Conservation (phyloP, 2,113 vertebrate genomes). For the Hemicordylus capensis region DNA sequence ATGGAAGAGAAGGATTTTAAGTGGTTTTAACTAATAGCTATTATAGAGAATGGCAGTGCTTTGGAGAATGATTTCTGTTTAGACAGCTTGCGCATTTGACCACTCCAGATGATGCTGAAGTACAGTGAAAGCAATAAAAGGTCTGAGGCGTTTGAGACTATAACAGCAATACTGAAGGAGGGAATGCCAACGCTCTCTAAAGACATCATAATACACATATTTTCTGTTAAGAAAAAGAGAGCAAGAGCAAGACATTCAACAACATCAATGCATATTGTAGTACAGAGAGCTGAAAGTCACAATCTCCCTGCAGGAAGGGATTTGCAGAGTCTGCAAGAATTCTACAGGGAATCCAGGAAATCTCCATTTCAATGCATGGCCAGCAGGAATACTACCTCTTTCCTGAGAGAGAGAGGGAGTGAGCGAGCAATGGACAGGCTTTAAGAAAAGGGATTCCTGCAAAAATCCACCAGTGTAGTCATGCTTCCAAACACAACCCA, state of each 20-base stretch:
- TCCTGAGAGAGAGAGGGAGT: background rate
- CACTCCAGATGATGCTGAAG: background rate
- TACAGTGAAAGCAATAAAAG: background rate
- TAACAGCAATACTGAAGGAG: background rate
- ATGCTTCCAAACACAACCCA: background rate
- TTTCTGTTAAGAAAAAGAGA: no score
- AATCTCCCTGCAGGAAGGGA: constrained; percentile 24
- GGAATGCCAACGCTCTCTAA: background rate
- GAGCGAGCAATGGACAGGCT: background rate
- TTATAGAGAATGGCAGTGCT: background rate
- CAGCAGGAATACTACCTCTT: constrained; percentile 12
- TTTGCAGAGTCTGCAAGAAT: constrained; percentile 30
- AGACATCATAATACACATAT: background rate
- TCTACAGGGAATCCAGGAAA: constrained; percentile 24
- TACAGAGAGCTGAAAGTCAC: constrained; percentile 19
- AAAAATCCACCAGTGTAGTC: background rate
- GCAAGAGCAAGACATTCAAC: background rate
- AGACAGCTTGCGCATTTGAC: background rate
- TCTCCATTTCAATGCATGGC: constrained; percentile 39
- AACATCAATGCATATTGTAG: background rate
- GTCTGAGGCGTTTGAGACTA: background rate
- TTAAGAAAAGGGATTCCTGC: background rate
- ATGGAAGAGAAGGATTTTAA: background rate
- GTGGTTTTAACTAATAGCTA: background rate
- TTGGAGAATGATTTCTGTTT: background rate